Base-by-base conservation (phyloP, 35 echinoderm and acorn worm species). In the Anneissia japonica region DNA sequence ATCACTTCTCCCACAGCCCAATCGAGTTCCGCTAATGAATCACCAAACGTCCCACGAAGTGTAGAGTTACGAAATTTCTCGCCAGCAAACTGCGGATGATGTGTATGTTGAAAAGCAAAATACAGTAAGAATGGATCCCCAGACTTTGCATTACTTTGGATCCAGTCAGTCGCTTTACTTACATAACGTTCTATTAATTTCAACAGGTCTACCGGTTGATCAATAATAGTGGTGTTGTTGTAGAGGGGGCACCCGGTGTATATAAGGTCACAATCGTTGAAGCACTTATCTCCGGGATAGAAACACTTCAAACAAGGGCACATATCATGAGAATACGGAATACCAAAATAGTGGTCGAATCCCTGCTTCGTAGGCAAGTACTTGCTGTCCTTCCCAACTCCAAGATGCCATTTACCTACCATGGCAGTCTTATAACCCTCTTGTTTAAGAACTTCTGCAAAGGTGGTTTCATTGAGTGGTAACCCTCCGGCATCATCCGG, bases 381-480 rank as follows among this genome's bases (percentile, higher is more conserved):
- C 37, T 77, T 85, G 2, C 79, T 46, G 26, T 64, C 56, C 36
- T 95, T 89, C 0, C 93, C 93, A 12, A 95, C 86, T 83, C 93
- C 93, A 5, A 95, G 82, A 38, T 95, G 93, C 93, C 93, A 95
- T 73, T 95, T 95, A 30, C 93, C 93, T 6, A 95, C 77, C 0
- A 91, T 87, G 0, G 89, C 93, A 73, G 89, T 88, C 39, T 55
- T 86, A 81, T 95, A 95, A 0, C 89, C 89, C 23, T 43, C 31
- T 14, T 89, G 82, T 26, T 91, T 90, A 0, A 95, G 77, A 28
- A 91, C 37, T 30, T 90, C 86, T 30, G 93, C 89, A 75, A 95
- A 85, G 0, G 89, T 91, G 26, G 83, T 91, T 39, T 95, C 93
- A 79, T 88, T 91, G 35, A 82, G 41, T 31, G 93, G 93, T 32